Conservation (phyloP, 1,140 invertebrate species). For the Hylaeus anthracinus region DNA sequence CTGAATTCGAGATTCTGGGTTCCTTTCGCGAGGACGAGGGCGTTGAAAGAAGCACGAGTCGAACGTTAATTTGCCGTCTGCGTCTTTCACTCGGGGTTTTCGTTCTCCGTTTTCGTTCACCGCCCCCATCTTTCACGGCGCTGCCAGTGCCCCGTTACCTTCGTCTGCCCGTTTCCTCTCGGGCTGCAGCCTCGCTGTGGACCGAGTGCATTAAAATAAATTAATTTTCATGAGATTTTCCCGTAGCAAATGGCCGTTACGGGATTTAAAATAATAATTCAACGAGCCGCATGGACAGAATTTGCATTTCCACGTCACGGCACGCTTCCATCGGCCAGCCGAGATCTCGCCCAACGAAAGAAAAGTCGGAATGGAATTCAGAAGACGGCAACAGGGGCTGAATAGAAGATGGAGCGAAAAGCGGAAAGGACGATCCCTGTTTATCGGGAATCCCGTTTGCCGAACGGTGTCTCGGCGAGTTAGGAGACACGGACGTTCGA, state of each 20-base stretch:
- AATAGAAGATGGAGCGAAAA: neutral
- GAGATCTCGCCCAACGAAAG: constrained; percentile 1
- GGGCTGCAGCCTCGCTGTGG: constrained; percentile 53
- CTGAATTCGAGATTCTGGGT: constrained; percentile 13
- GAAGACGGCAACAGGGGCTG: neutral
- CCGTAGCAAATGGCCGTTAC: constrained; percentile 73
- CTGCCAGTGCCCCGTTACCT: neutral
- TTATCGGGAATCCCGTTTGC: neutral
- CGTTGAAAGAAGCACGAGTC: constrained; percentile 56
- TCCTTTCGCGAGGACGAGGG: neutral
- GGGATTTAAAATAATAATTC: constrained; percentile 78
- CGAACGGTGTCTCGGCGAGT: neutral
- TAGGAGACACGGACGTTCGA: neutral
- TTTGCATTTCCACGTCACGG: constrained; percentile 71
- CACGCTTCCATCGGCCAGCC: constrained; percentile 46
- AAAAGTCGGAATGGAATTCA: constrained; percentile 23
- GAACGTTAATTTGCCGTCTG: constrained; percentile 59
- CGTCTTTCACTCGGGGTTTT: constrained; percentile 20
- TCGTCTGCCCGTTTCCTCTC: constrained; percentile 7
- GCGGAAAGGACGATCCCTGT: neutral
- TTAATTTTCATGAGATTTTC: constrained; percentile 78
- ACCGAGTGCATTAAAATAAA: constrained; percentile 77
- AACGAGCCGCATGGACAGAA: constrained; percentile 72
- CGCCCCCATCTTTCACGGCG: neutral
- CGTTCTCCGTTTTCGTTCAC: neutral